Evolutionary conservation across 2,113 vertebrate species (phyloP).

Genomic region (Haemorhous mexicanus): DNA sequence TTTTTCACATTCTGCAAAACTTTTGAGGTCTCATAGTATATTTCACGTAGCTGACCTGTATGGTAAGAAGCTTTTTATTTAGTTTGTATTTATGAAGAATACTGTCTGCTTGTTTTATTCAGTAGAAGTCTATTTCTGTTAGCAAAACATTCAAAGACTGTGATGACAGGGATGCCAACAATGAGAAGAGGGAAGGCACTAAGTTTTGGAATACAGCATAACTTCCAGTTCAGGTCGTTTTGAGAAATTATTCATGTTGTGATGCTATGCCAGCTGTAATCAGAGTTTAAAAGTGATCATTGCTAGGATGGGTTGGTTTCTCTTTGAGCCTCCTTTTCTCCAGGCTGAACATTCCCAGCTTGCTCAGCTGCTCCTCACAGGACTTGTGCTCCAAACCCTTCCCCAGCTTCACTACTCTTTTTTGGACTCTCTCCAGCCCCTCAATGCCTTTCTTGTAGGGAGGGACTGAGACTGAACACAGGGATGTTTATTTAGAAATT

Average conservation of each 20-base stretch:
- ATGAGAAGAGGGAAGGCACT: background rate
- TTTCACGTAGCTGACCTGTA: background rate
- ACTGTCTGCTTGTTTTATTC: background rate
- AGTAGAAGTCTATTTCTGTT: background rate
- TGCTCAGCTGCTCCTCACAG: background rate
- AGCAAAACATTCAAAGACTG: background rate
- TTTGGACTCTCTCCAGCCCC: background rate
- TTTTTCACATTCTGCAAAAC: background rate
- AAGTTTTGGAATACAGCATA: background rate
- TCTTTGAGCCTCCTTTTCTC: background rate
- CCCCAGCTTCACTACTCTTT: fast-evolving
- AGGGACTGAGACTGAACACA: background rate
- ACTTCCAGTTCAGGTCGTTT: background rate
- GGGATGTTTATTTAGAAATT: background rate
- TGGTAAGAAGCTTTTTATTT: background rate
- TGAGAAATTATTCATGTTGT: background rate
- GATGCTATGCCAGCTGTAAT: background rate
- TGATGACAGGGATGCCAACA: background rate
- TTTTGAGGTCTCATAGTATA: background rate
- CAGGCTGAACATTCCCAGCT: background rate
- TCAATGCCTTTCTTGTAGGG: background rate
- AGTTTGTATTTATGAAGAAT: background rate
- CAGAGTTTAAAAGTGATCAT: background rate
- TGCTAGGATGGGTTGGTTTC: background rate
- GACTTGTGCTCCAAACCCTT: background rate